Evolutionary conservation across 37 sponge, comb jelly and placozoan species (phyloP).

Genomic region (Cliona cf. orientalis): DNA sequence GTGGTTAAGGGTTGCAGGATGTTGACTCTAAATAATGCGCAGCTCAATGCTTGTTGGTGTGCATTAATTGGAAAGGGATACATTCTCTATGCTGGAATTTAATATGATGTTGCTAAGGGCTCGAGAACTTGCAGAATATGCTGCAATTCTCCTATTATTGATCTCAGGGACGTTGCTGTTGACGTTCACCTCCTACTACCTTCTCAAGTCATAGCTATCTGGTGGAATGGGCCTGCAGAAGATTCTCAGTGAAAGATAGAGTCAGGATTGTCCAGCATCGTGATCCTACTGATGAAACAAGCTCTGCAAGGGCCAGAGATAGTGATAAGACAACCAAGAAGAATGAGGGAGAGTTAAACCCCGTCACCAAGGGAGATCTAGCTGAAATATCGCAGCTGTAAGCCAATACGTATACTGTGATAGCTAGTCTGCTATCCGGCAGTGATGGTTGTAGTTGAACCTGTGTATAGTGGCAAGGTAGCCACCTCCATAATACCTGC

Average conservation of each 20-base stretch:
- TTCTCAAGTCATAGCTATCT: background rate
- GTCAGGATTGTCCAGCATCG: background rate
- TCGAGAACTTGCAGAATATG: too few relatives aligned
- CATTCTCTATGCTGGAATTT: background rate
- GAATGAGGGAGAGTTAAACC: background rate
- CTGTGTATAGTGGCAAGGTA: too few relatives aligned
- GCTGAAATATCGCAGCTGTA: slow-evolving; percentile 18
- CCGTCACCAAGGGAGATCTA: slow-evolving; percentile 2
- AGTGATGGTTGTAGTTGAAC: too few relatives aligned
- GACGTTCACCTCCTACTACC: background rate
- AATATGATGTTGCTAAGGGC: too few relatives aligned
- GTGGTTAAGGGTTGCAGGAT: background rate
- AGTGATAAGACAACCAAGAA: background rate
- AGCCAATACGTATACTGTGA: background rate
- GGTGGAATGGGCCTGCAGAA: slow-evolving; percentile 18
- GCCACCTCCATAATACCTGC: too few relatives aligned
- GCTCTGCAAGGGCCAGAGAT: too few relatives aligned
- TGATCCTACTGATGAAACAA: background rate
- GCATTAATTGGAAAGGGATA: background rate
- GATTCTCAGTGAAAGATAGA: too few relatives aligned
- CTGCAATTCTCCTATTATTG: too few relatives aligned
- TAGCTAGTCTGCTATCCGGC: background rate
- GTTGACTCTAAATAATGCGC: slow-evolving; percentile 6
- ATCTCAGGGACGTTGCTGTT: background rate
- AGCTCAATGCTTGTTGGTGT: background rate